Percentiles rank a stretch among this genome's conserved stretches.
phyloP scores from a whole-genome alignment of 2,113 vertebrate genomes.

The Notechis scutatus region DNA sequence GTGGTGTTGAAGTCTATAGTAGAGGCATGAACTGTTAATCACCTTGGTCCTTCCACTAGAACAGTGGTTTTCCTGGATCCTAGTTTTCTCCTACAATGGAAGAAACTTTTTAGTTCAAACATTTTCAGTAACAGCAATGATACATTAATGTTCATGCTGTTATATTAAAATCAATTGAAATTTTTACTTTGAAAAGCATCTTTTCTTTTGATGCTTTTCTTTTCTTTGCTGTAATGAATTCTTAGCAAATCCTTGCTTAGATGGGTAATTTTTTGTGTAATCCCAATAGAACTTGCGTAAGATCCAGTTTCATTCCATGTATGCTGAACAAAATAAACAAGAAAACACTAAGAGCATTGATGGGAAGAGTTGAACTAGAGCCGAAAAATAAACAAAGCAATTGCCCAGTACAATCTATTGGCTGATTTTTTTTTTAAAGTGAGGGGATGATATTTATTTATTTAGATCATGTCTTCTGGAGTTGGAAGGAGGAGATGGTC shows the following conservation, averaged over 20 bases:
- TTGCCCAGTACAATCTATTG: not conserved
- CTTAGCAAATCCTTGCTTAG: not conserved
- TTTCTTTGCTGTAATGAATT: not conserved
- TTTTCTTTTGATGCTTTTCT: not conserved
- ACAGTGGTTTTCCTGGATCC: not conserved
- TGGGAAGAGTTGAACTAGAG: not conserved
- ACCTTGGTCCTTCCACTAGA: not conserved
- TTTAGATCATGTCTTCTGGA: not conserved
- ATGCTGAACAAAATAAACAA: not conserved
- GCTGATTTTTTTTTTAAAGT: not conserved
- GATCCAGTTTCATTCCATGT: not conserved
- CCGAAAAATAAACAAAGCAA: not conserved
- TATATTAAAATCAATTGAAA: not conserved
- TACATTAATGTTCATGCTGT: not conserved
- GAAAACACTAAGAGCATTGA: not conserved
- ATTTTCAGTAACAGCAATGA: not conserved
- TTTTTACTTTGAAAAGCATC: not conserved
- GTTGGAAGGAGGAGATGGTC: not conserved
- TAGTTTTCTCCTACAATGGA: not conserved
- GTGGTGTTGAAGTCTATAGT: not conserved
- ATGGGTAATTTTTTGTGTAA: not conserved
- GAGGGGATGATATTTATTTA: not conserved
- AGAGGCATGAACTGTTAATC: not conserved
- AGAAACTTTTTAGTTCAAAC: not conserved
- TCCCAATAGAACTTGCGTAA: not conserved